phyloP scores from a whole-genome alignment of 1,140 invertebrate species.

The Zaprionus nigranus region DNA sequence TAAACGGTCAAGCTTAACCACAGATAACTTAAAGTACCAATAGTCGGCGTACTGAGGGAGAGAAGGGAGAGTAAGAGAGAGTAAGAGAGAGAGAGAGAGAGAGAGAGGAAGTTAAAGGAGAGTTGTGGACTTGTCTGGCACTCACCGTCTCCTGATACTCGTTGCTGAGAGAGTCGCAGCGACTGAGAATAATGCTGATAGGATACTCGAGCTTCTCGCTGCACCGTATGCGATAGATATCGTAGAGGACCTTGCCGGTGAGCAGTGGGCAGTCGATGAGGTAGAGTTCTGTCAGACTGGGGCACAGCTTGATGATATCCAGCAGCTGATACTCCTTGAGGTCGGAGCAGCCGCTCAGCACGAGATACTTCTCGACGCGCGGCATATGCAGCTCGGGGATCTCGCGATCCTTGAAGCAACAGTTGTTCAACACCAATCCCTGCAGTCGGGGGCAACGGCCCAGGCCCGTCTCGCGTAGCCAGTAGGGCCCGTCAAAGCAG shows the following conservation, averaged over 20 bases:
- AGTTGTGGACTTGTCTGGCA: background rate
- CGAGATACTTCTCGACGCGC: slow-evolving; percentile 35
- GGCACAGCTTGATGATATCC: slow-evolving; percentile 34
- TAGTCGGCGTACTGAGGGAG: slow-evolving; percentile 28
- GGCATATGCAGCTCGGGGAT: slow-evolving; percentile 36
- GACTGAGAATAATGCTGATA: slow-evolving; percentile 29
- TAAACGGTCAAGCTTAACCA: slow-evolving; percentile 40
- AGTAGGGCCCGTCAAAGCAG: slow-evolving; percentile 9
- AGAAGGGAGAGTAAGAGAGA: background rate
- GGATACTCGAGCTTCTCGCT: slow-evolving; percentile 28
- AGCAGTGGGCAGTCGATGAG: slow-evolving; percentile 45
- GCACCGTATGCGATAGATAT: slow-evolving; percentile 37
- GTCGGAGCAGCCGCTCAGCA: slow-evolving; percentile 35
- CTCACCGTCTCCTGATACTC: slow-evolving; percentile 45
- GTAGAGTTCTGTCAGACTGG: slow-evolving; percentile 31
- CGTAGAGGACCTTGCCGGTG: slow-evolving; percentile 35
- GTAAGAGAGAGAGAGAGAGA: background rate
- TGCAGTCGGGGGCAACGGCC: slow-evolving; percentile 5
- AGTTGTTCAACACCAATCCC: slow-evolving; percentile 44
- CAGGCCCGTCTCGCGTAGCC: slow-evolving; percentile 8
- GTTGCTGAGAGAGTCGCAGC: slow-evolving; percentile 15
- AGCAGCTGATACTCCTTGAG: slow-evolving; percentile 47
- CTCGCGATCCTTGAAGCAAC: slow-evolving; percentile 29
- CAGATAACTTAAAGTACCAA: slow-evolving; percentile 38
- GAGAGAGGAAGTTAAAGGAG: too few relatives aligned